Conservation (phyloP, 2,888 invertebrate species). For the Sipha maydis region DNA sequence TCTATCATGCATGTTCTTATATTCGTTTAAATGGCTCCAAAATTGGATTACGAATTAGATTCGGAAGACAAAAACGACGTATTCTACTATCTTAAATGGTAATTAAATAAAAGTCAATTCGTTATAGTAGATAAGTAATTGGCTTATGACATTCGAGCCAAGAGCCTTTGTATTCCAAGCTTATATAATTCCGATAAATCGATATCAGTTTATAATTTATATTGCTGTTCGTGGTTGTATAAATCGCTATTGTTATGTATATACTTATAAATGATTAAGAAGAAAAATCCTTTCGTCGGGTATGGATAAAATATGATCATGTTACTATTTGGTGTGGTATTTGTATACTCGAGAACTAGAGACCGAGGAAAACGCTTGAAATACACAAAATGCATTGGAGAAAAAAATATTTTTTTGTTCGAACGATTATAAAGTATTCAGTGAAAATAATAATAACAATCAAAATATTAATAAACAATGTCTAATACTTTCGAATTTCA, state of each 20-base stretch:
- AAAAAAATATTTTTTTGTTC: neutral
- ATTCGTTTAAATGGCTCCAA: neutral
- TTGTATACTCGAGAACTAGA: neutral
- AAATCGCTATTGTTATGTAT: too few species aligned
- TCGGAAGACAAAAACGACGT: neutral
- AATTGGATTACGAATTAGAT: neutral
- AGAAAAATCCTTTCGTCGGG: too few species aligned
- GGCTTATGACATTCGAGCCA: neutral
- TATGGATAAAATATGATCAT: neutral
- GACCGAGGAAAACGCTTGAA: neutral
- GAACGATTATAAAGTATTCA: neutral
- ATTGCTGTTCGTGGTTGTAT: too few species aligned
- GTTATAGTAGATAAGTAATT: neutral
- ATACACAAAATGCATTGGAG: neutral
- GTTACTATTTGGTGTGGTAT: neutral
- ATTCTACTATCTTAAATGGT: neutral
- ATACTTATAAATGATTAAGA: too few species aligned
- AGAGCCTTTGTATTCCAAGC: neutral
- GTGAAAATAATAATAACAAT: neutral
- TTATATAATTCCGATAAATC: neutral
- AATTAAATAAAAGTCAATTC: neutral
- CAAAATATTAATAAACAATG: neutral
- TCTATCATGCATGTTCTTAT: too few species aligned
- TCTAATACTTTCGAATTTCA: neutral
- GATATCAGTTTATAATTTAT: neutral